Evolutionary conservation across 1,140 invertebrate genomes (phyloP).

Genomic region (Drosophila mojavensis): DNA sequence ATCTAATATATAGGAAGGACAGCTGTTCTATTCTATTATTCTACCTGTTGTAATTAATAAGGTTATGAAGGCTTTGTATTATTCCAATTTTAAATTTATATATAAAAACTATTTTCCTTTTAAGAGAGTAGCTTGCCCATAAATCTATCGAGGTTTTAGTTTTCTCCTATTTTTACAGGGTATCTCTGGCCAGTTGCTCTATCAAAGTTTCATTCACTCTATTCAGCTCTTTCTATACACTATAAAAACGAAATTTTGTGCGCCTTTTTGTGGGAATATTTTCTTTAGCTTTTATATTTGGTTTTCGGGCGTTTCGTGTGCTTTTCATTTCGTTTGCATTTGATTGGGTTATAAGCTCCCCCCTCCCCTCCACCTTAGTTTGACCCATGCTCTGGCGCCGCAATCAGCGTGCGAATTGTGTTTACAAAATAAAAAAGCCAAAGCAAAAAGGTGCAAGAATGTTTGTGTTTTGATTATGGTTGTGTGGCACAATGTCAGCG

Average conservation of each 20-base stretch:
- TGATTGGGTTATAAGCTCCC: conserved; percentile 43
- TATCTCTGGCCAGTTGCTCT: conserved; percentile 14
- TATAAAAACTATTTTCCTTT: too few species aligned
- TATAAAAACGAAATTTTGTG: conserved; percentile 42
- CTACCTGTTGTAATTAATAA: too few species aligned
- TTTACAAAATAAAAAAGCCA: conserved; percentile 46
- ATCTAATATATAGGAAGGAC: too few species aligned
- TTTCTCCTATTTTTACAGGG: neutral
- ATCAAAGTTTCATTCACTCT: conserved; percentile 14
- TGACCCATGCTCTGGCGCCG: conserved; percentile 48
- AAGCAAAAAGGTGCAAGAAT: conserved; percentile 55
- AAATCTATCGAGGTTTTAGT: neutral
- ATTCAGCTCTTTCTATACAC: conserved; percentile 21
- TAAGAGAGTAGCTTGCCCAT: too few species aligned
- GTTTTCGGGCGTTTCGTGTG: conserved; percentile 57
- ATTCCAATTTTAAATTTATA: too few species aligned
- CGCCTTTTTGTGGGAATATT: conserved; percentile 45
- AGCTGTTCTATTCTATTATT: too few species aligned
- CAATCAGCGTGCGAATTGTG: conserved; percentile 49
- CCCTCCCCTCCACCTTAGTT: conserved; percentile 30
- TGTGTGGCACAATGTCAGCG: conserved; percentile 66
- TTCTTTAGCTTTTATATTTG: neutral
- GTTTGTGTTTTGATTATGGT: conserved; percentile 24
- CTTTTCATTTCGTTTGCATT: conserved; percentile 73
- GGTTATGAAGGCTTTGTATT: too few species aligned